Conservation (phyloP, 2,113 vertebrate genomes). For the Cyprinodon brontotheroides region DNA sequence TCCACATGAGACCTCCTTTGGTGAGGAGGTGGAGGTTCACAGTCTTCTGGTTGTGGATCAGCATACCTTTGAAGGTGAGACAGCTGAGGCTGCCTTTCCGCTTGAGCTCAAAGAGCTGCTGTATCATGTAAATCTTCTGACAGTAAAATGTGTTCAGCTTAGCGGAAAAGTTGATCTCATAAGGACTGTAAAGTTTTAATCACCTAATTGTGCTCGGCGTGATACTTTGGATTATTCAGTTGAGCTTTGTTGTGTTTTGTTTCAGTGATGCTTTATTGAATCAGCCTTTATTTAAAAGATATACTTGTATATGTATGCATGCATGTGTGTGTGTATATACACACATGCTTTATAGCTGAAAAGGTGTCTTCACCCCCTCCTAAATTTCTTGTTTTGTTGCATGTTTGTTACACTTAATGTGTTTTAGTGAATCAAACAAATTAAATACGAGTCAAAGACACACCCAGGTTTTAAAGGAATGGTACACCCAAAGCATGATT, state of each 20-base stretch:
- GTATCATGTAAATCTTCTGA: slow-evolving; percentile 1
- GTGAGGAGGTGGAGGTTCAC: slow-evolving; percentile 98
- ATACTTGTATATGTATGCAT: neutral
- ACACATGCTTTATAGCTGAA: too few relatives aligned
- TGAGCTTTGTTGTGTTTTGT: neutral
- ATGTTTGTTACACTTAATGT: too few relatives aligned
- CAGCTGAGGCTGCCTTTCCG: slow-evolving; percentile 22
- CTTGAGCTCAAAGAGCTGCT: slow-evolving; percentile 27
- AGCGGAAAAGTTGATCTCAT: neutral
- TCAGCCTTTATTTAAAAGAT: neutral
- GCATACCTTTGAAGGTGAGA: slow-evolving; percentile 96
- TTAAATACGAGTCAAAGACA: too few relatives aligned
- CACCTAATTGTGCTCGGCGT: neutral
- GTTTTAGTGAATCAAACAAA: too few relatives aligned
- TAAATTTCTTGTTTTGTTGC: too few relatives aligned
- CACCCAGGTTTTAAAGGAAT: too few relatives aligned
- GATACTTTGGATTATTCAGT: neutral
- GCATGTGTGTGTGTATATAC: too few relatives aligned
- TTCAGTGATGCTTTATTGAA: neutral
- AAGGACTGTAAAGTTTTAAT: neutral
- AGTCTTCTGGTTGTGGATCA: slow-evolving; percentile 98
- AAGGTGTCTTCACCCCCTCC: too few relatives aligned
- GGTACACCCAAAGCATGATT: too few relatives aligned
- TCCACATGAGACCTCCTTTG: slow-evolving; percentile 94
- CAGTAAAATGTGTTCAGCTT: slow-evolving; percentile 9